Base-by-base conservation (phyloP, 2,888 invertebrate genomes). In the Drosophila borealis region DNA sequence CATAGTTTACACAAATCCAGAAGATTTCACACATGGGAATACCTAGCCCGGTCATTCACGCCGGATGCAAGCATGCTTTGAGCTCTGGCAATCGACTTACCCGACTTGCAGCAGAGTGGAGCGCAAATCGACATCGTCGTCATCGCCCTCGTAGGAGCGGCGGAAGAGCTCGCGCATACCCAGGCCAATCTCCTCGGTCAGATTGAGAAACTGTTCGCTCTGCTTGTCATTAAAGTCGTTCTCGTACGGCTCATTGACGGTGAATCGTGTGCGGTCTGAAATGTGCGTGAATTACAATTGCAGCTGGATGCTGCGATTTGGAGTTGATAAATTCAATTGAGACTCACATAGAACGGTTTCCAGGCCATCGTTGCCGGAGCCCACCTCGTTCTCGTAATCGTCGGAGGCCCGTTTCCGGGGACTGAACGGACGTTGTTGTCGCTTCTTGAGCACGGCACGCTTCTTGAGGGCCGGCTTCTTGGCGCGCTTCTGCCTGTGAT, bases 221-320 rank as follows among this genome's bases (percentile, higher is more conserved):
- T 55, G 56, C 2, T 70, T 78, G 21, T 82, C 50, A 0, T 54
- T 53, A 25, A 73, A 90, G 3, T 70, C 74, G 0, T 71, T 71
- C 3, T 44, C 41, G 80, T 90, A 92, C 0, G 90, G 86, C 69
- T 91, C 91, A 13, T 61, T 57, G 0, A 90, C 72, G n/a, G 84
- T 88, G 63, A 92, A 90, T 41, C 80, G 79, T 0, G 89, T 78
- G 50, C 86, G 90, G 78, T 90, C 91, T 91, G 41, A 13, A 19
- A 21, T n/a, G n/a, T 13, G 13, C 19, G n/a, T 17, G 13, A 41
- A 64, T 37, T 21, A 4, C 29, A 41, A 45, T 46, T 50, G 4
- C n/a, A 42, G 29, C 29, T 41, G 2, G 36, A 13, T n/a, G n/a
- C 41, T 29, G 3, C 6, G 3, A 17, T 25, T n/a, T 0, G 0